These are phyloP conservation scores for Accipiter virgatus DNA, from an alignment of 2,113 vertebrate species.

Conservation along the genomic window DNA sequence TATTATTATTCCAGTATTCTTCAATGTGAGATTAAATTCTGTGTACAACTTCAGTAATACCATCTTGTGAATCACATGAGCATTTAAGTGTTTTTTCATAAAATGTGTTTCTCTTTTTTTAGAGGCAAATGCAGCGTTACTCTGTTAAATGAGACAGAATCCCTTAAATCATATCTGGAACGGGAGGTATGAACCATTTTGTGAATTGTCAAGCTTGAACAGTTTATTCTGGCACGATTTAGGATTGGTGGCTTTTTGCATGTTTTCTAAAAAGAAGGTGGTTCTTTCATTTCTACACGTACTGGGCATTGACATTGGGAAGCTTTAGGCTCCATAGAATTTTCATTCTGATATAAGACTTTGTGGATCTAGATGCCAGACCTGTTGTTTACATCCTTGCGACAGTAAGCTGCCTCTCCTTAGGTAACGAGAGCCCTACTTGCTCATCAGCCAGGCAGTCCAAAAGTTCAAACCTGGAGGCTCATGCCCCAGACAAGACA, in stretches of 20 bases:
- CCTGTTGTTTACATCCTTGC: not conserved
- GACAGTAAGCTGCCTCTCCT: not conserved
- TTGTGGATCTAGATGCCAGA: not conserved
- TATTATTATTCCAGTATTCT: not conserved
- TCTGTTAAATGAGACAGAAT: constrained; percentile 95
- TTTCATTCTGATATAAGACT: not conserved
- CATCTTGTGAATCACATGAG: not conserved
- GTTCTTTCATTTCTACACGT: not conserved
- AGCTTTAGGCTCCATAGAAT: not conserved
- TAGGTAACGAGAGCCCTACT: not conserved
- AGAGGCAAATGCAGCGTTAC: constrained; percentile 99
- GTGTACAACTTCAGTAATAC: not conserved
- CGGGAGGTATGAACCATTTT: constrained; percentile 84
- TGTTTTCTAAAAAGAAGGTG: not conserved
- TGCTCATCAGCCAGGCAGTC: not conserved
- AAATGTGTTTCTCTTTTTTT: constrained; percentile 31
- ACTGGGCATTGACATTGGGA: not conserved
- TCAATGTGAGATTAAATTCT: not conserved
- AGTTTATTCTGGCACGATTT: not conserved
- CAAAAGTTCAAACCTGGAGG: not conserved
- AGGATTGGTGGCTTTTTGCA: not conserved
- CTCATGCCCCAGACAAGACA: not conserved
- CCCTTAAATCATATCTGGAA: constrained; percentile 95
- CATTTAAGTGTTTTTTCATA: not conserved
- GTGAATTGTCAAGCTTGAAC: not conserved